Evolutionary conservation across 2,888 invertebrate genomes (phyloP).

Genomic region (Muscina levida): DNA sequence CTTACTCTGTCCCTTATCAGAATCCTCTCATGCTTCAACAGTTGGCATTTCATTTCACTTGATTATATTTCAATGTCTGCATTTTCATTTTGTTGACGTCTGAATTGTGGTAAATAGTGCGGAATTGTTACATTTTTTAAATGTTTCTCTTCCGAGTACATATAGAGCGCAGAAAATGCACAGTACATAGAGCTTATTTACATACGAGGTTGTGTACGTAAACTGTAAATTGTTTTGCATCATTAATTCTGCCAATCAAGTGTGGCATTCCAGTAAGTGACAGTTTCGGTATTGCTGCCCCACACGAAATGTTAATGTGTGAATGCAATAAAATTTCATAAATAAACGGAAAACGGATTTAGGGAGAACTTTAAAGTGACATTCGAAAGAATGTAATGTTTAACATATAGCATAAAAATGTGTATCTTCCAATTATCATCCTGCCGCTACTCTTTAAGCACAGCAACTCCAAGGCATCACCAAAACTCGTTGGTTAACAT

Average conservation of each 20-base stretch:
- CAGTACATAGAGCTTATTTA: not conserved
- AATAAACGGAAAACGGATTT: too few species aligned
- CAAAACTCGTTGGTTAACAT: too few species aligned
- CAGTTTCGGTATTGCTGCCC: slow-evolving; percentile 18
- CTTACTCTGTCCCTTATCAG: not conserved
- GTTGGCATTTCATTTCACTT: too few species aligned
- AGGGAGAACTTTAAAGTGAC: not conserved
- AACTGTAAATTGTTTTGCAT: slow-evolving; percentile 36
- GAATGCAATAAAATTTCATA: too few species aligned
- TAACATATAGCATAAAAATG: too few species aligned
- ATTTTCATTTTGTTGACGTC: slow-evolving; percentile 27
- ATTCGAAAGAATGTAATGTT: too few species aligned
- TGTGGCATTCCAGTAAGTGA: slow-evolving; percentile 34
- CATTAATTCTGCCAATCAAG: slow-evolving; percentile 40
- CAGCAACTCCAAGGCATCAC: too few species aligned
- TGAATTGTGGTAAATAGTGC: slow-evolving; percentile 33
- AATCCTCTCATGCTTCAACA: too few species aligned
- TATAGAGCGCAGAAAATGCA: not conserved
- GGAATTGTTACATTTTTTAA: slow-evolving; percentile 20
- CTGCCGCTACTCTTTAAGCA: too few species aligned
- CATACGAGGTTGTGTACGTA: not conserved
- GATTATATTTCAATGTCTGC: slow-evolving; percentile 20
- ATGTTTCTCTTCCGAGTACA: not conserved
- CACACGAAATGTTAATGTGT: not conserved
- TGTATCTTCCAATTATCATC: too few species aligned